phyloP scores from a whole-genome alignment of 2,888 invertebrate genomes.

The Meliscaeva auricollis region DNA sequence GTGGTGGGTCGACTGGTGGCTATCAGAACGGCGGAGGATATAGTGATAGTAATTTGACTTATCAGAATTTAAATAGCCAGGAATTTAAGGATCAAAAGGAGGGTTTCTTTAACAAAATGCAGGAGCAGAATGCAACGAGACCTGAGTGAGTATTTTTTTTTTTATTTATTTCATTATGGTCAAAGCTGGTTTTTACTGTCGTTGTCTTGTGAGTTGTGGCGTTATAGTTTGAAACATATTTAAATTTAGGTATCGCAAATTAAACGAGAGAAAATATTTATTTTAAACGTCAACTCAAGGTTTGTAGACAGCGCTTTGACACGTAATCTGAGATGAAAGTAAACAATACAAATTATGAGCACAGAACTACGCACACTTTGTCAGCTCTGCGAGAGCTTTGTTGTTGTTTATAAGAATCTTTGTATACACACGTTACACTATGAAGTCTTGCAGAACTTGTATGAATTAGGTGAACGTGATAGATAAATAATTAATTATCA shows the following conservation, averaged over 20 bases:
- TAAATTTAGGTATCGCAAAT: background rate
- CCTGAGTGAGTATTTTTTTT: slow-evolving; percentile 86
- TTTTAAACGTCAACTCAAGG: background rate
- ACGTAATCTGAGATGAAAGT: background rate
- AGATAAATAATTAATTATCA: too few relatives aligned
- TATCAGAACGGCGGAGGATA: slow-evolving; percentile 85
- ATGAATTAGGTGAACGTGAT: too few relatives aligned
- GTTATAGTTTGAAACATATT: background rate
- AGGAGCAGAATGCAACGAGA: slow-evolving; percentile 89
- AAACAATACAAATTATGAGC: background rate
- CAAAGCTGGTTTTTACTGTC: too few relatives aligned
- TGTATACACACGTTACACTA: background rate
- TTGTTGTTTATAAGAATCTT: too few relatives aligned
- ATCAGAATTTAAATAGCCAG: slow-evolving; percentile 87
- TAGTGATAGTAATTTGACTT: slow-evolving; percentile 82
- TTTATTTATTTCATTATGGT: background rate
- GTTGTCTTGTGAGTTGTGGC: background rate
- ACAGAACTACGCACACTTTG: background rate
- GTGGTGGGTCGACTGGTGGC: slow-evolving; percentile 81
- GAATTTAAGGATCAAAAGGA: slow-evolving; percentile 89
- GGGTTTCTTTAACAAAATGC: slow-evolving; percentile 89
- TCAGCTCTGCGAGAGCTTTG: background rate
- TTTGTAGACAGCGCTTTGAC: slow-evolving; percentile 9
- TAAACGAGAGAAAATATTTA: background rate
- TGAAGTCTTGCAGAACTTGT: background rate